Evolutionary conservation across 2,888 invertebrate genomes (phyloP).

Genomic region (Crematogaster levior): DNA sequence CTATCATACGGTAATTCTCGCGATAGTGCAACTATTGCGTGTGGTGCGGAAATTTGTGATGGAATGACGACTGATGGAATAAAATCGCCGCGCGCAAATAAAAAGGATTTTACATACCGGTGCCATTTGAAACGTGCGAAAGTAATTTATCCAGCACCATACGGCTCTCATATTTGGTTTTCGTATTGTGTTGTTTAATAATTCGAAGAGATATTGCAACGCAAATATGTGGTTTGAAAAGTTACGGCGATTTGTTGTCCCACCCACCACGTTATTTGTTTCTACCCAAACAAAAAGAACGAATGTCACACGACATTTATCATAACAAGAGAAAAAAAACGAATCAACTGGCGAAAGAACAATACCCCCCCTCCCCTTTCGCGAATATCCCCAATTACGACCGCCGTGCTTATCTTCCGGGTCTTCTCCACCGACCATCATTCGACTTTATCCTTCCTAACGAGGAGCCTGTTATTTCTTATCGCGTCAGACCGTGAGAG

Average conservation of each 20-base stretch:
- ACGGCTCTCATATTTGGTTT: background rate
- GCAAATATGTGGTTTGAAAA: constrained; percentile 11
- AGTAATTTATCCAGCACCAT: constrained; percentile 24
- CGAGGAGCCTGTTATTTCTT: constrained; percentile 55
- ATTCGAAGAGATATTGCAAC: constrained; percentile 21
- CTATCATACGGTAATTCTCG: constrained; percentile 21
- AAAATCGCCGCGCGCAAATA: constrained; percentile 23
- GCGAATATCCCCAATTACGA: constrained; percentile 52
- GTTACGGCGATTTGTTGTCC: background rate
- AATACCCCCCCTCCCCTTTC: background rate
- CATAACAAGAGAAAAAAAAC: background rate
- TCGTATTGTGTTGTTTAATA: constrained; percentile 13
- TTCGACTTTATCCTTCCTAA: constrained; percentile 49
- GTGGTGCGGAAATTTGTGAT: constrained; percentile 18
- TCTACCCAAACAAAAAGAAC: background rate
- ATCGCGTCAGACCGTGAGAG: constrained; percentile 43
- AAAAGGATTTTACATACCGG: constrained; percentile 7
- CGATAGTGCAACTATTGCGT: background rate
- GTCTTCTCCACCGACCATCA: constrained; percentile 10
- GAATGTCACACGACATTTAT: constrained; percentile 7
- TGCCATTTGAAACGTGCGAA: background rate
- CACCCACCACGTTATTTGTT: background rate
- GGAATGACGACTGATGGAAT: constrained; percentile 5
- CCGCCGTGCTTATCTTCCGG: constrained; percentile 24
- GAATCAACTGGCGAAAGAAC: background rate